Evolutionary conservation across 1,140 invertebrate species (phyloP).

Genomic region (Calliopsis andreniformis): DNA sequence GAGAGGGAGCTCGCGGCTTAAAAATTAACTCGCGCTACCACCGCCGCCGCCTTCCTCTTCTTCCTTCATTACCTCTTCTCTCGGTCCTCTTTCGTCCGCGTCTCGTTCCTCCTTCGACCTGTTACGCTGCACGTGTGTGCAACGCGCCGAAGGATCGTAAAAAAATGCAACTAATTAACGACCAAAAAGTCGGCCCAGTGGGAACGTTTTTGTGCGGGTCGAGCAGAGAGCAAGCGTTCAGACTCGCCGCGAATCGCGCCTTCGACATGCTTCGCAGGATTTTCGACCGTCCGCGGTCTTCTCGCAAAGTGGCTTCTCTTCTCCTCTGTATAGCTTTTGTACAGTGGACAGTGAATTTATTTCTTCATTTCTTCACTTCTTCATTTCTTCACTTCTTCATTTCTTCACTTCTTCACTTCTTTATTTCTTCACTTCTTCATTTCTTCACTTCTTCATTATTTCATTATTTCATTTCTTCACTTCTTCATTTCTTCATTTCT

Average conservation of each 20-base stretch:
- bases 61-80: slow-evolving; percentile 21
- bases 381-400: too few species aligned
- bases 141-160: slow-evolving; percentile 50
- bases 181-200: slow-evolving; percentile 58
- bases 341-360: too few species aligned
- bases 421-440: too few species aligned
- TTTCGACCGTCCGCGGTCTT: not conserved
- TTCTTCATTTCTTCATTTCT: too few species aligned
- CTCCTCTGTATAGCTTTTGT: not conserved
- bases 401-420: too few species aligned
- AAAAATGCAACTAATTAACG: slow-evolving; percentile 69
- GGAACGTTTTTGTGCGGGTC: slow-evolving; percentile 42
- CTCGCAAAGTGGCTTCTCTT: not conserved
- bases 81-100: not conserved
- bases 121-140: slow-evolving; percentile 57
- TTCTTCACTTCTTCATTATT: too few species aligned
- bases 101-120: slow-evolving; percentile 9
- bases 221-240: slow-evolving; percentile 25
- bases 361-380: too few species aligned
- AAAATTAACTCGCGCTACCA: slow-evolving; percentile 48
- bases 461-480: too few species aligned
- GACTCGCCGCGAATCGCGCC: slow-evolving; percentile 5
- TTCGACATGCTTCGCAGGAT: slow-evolving; percentile 8
- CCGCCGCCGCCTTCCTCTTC: slow-evolving; percentile 40
- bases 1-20: slow-evolving; percentile 26